Percentiles rank a stretch among this genome's conserved stretches.
These are phyloP conservation scores for Thecocarcelia acutangulata DNA, from an alignment of 2,888 invertebrate genomes.

Conservation along the genomic window DNA sequence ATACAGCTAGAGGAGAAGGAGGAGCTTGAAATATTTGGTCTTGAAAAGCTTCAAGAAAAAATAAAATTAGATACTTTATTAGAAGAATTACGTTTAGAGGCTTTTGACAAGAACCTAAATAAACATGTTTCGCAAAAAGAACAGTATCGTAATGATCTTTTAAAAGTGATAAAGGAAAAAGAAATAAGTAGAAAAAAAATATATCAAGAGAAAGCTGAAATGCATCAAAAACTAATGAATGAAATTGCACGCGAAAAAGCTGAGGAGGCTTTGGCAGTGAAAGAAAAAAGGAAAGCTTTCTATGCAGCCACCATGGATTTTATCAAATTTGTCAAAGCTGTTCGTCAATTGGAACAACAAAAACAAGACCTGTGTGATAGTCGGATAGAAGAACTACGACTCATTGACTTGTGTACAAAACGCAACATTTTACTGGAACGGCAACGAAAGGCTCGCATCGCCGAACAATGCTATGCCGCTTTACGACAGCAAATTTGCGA, in stretches of 20 bases:
- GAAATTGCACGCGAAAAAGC: conserved; percentile 74
- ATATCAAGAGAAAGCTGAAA: conserved; percentile 70
- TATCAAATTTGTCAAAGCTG: conserved; percentile 74
- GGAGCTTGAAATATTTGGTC: conserved; percentile 62
- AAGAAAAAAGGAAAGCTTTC: conserved; percentile 70
- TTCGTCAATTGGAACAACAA: conserved; percentile 74
- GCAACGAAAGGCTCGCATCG: conserved; percentile 72
- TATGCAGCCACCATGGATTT: conserved; percentile 74
- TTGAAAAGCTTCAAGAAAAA: conserved; percentile 71
- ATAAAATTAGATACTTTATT: conserved; percentile 69
- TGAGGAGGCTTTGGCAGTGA: conserved; percentile 69
- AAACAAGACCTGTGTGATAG: conserved; percentile 73
- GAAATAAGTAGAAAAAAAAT: conserved; percentile 61
- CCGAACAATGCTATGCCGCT: conserved; percentile 73
- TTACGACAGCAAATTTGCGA: conserved; percentile 76
- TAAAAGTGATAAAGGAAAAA: conserved; percentile 72
- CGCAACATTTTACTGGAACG: conserved; percentile 70
- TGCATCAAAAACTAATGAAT: conserved; percentile 73
- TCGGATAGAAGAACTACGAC: conserved; percentile 74
- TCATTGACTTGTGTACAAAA: conserved; percentile 75
- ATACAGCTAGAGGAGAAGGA: conserved; percentile 68
- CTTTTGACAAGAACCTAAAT: conserved; percentile 70
- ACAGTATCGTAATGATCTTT: conserved; percentile 74
- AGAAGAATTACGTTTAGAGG: conserved; percentile 73
- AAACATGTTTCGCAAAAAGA: too few species aligned